These are phyloP conservation scores for Apaloderma vittatum DNA, from an alignment of 2,113 vertebrate genomes.

Conservation along the genomic window DNA sequence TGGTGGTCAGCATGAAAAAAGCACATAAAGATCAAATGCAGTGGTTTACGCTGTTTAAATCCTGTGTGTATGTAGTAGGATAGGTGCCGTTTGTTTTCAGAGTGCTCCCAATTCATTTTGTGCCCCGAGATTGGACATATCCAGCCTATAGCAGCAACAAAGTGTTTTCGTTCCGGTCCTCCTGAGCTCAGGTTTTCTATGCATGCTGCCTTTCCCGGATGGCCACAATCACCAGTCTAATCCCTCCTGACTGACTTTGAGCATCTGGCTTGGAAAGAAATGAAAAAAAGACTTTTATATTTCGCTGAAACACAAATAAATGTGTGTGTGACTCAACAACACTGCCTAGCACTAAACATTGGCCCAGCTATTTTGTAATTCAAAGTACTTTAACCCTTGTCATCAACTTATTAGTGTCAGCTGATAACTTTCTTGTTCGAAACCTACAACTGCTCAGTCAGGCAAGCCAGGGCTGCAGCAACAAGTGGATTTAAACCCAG, in stretches of 20 bases:
- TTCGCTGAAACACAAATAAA: neutral
- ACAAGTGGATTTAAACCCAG: neutral
- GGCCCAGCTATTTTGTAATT: neutral
- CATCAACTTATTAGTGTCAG: neutral
- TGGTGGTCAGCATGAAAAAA: neutral
- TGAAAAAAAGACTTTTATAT: neutral
- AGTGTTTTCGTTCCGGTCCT: neutral
- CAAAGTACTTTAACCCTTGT: neutral
- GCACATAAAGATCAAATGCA: neutral
- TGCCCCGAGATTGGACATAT: neutral
- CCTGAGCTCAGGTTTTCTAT: neutral
- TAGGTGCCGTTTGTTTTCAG: neutral
- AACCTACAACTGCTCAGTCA: neutral
- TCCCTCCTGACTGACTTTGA: neutral
- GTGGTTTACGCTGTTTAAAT: neutral
- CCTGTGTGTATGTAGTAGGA: rapidly evolving
- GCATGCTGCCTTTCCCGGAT: neutral
- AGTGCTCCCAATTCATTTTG: neutral
- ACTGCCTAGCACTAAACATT: neutral
- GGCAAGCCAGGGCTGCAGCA: neutral
- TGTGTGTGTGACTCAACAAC: rapidly evolving
- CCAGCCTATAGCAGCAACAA: rapidly evolving
- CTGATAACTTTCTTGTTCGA: neutral
- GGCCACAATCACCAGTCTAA: neutral
- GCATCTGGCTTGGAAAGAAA: neutral